Base-by-base conservation (phyloP, 2,888 invertebrate species). In the Chalcis sispes region DNA sequence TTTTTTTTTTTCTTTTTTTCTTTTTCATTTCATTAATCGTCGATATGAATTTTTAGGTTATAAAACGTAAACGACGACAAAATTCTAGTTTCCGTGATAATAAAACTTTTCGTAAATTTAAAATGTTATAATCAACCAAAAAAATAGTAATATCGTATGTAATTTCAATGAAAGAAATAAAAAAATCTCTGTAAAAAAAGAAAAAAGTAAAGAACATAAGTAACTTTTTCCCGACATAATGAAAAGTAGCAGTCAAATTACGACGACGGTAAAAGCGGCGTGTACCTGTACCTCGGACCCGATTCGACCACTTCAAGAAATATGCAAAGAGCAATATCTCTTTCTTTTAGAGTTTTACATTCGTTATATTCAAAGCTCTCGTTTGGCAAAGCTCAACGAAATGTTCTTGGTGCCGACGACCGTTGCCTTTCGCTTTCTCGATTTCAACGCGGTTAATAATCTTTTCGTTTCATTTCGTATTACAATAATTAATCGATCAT, bases 321-420 rank as follows among this genome's bases (percentile, higher is more conserved):
- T 20, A 2, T 59, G 72, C 67, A 64, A 69, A 29, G 85, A 86
- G 25, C 84, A 87, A 10, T 86, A 85, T 74, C 80, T 88, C n/a
- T 93, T 93, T 84, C 90, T 93, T 10, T 85, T 93, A 29, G 93
- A 93, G 83, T 92, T 93, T 79, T 90, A 92, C 61, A 90, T 93
- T 18, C 91, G 93, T 81, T 91, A 91, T 81, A 81, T 86, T 29
- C 80, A 79, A 18, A 84, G 88, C 25, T 79, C 82, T 0, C 81
- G 88, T 27, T 64, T 88, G 23, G 81, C 81, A 0, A 84, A 85
- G 54, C 70, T 88, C 5, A 88, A 88, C 71, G 81, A 82, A 23
- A 87, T 86, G 84, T 87, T 86, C 78, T 85, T 79, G 72, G 85
- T 86, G 1, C 88, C 88, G 0, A 93, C 92, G 18, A 92, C 92